Base-by-base conservation (phyloP, 92 coral and sea anemone species). In the Pocillopora grandis region DNA sequence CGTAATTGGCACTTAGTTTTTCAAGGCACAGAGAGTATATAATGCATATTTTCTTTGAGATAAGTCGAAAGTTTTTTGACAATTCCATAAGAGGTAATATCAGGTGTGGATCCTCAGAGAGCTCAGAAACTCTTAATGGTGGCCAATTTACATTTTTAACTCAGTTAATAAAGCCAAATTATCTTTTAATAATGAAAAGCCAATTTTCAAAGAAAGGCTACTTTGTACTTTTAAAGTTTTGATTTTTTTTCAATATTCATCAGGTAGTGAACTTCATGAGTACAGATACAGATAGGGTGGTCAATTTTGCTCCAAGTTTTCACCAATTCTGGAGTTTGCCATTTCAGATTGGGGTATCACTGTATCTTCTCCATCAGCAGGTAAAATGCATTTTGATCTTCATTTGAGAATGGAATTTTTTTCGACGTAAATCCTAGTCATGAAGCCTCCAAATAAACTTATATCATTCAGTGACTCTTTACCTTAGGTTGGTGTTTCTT, bases 321-420 rank as follows among this genome's bases (percentile, higher is more conserved):
- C 98, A 96, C 75, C 98, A 94, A 87, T 96, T 96, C 84, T 96
- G 98, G 98, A 96, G 98, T 81, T 86, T 96, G 33, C 98, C 98
- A 59, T 94, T 96, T 80, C 98, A 96, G 84, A 88, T 96, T 61
- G 98, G 98, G 2, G 91, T 96, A 13, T 94, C 98, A 0, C 82
- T 96, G 77, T 96, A 92, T 33, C 93, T 96, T 31, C 92, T 96
- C 12, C 91, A 96, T 72, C 96, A 92, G 65, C 98, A 96, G 98
- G 98, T 94, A 83, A 66, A 36, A 37, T 19, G 7, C 14, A 16
- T 42, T 17, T 20, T 42, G 52, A 18, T 13, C 14, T 19, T 55
- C 65, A 17, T 62, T 52, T 19, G 14, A 27, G 67, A 42, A 2
- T 66, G 70, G 10, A 27, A 67, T 27, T 6, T 27, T 31, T 67